Conservation (phyloP, 2,113 vertebrate genomes). For the Mola mola region DNA sequence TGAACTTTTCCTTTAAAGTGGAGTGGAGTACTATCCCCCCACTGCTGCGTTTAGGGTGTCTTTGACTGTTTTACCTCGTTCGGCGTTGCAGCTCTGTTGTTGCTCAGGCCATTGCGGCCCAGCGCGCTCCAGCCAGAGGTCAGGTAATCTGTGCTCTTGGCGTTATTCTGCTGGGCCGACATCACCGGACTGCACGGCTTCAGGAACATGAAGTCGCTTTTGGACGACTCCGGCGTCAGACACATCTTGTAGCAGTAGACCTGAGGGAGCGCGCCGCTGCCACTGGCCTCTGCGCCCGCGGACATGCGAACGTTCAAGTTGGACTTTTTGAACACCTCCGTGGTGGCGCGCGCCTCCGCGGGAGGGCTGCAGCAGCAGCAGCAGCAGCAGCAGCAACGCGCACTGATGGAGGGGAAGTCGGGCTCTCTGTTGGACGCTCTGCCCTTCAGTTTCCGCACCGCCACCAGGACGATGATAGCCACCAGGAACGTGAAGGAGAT, state of each 20-base stretch:
- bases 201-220: conserved; percentile 91
- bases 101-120: conserved; percentile 51
- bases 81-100: conserved; percentile 71
- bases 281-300: conserved; percentile 61
- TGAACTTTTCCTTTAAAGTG: too few relatives aligned
- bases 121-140: conserved; percentile 77
- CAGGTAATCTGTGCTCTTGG: conserved; percentile 77
- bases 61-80: conserved; percentile 73
- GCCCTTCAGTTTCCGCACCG: conserved; percentile 81
- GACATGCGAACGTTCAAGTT: conserved; percentile 78
- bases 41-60: too few relatives aligned
- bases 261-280: conserved; percentile 68
- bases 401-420: conserved; percentile 57
- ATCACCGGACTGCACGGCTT: conserved; percentile 84
- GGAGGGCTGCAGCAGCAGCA: conserved; percentile 69
- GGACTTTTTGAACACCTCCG: conserved; percentile 82
- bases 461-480: conserved; percentile 86
- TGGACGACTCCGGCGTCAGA: conserved; percentile 86
- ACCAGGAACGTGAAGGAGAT: conserved; percentile 88
- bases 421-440: conserved; percentile 60
- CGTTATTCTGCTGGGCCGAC: conserved; percentile 78
- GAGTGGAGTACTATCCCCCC: too few relatives aligned
- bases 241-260: conserved; percentile 91
- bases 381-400: conserved; percentile 77
- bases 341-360: conserved; percentile 54